Conservation (phyloP, 2,888 invertebrate species). For the Hypolimnas misippus region DNA sequence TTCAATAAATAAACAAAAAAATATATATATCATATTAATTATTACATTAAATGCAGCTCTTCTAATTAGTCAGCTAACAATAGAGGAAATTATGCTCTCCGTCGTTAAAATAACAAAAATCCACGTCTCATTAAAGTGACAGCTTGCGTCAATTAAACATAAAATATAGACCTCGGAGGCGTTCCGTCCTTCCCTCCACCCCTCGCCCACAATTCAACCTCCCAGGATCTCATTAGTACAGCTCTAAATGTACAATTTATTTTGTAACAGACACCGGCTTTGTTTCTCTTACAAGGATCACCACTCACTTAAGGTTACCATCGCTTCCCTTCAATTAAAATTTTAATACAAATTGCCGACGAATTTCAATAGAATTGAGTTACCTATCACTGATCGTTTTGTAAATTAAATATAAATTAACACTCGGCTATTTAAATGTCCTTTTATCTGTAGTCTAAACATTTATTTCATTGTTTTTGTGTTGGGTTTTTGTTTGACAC, state of each 20-base stretch:
- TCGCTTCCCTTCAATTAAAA: conserved; percentile 52
- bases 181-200: conserved; percentile 41
- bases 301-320: conserved; percentile 65
- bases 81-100: conserved; percentile 18
- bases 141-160: conserved; percentile 82
- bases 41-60: conserved; percentile 18
- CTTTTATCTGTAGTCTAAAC: too few species aligned
- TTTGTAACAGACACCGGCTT: conserved; percentile 76
- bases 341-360: conserved; percentile 38
- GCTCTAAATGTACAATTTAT: conserved; percentile 79
- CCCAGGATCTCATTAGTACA: conserved; percentile 76
- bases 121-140: conserved; percentile 78
- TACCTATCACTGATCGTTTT: conserved; percentile 26
- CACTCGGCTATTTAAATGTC: too few species aligned
- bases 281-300: conserved; percentile 72
- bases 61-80: conserved; percentile 29
- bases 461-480: too few species aligned
- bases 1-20: too few species aligned
- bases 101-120: conserved; percentile 64
- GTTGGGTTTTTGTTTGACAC: too few species aligned
- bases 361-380: conserved; percentile 31
- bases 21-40: too few species aligned
- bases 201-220: conserved; percentile 54
- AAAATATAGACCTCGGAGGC: conserved; percentile 77
- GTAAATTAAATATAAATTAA: conserved; percentile 5